These are phyloP conservation scores for Chaetorhynchus papuensis DNA, from an alignment of 2,113 vertebrate species.

Conservation along the genomic window DNA sequence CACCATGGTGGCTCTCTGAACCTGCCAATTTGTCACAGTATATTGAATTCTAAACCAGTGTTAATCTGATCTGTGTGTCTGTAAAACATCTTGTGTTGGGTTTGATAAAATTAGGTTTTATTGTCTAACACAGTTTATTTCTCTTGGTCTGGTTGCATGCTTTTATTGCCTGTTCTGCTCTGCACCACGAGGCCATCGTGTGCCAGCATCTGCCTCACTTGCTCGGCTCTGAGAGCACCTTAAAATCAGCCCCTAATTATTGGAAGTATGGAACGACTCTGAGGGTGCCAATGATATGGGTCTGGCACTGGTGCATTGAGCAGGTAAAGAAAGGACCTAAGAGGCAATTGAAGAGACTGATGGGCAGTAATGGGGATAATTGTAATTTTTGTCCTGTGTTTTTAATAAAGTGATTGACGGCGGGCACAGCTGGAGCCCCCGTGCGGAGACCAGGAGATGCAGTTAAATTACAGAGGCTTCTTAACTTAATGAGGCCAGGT, in stretches of 20 bases:
- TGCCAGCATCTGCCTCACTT: background rate
- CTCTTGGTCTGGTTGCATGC: background rate
- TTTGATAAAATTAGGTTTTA: background rate
- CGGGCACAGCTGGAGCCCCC: conserved; percentile 8
- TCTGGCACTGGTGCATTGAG: conserved; percentile 7
- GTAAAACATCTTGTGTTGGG: background rate
- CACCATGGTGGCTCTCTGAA: background rate
- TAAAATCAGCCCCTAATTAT: background rate
- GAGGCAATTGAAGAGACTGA: conserved; percentile 38
- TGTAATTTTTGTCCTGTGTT: conserved; percentile 50
- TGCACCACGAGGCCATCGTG: fast-evolving
- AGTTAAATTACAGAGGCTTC: conserved; percentile 50
- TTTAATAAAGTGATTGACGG: conserved; percentile 21
- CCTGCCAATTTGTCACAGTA: background rate
- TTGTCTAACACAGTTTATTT: background rate
- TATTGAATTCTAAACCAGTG: background rate
- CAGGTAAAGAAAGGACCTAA: conserved; percentile 14
- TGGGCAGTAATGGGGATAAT: background rate
- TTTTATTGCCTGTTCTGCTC: background rate
- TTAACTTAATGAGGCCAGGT: conserved; percentile 40
- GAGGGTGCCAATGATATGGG: background rate
- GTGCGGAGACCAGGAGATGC: conserved; percentile 17
- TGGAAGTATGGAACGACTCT: background rate
- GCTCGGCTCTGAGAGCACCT: background rate
- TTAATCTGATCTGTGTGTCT: background rate